A percentile compares a stretch with the other conserved stretches of the same genome.
Conservation (phyloP, 2,888 invertebrate genomes). For the Iselma pallidipennis region DNA sequence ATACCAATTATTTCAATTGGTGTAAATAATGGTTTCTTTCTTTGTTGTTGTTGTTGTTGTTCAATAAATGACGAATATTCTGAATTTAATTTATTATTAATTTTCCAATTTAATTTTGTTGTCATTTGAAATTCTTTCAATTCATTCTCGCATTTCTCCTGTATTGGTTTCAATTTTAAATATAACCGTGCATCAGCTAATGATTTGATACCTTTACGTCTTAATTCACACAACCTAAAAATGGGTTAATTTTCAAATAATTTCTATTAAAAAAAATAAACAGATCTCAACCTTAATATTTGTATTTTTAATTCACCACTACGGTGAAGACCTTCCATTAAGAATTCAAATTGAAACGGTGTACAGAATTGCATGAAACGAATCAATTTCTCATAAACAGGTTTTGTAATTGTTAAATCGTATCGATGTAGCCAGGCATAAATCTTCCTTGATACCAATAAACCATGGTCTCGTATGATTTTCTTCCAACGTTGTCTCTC, state of each 20-base stretch:
- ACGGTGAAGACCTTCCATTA: conserved; percentile 76
- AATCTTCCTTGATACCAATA: conserved; percentile 74
- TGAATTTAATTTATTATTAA: conserved; percentile 27
- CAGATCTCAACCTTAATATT: conserved; percentile 57
- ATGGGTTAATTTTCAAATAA: background rate
- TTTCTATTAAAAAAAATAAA: background rate
- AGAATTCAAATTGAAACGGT: conserved; percentile 69
- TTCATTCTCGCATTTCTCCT: conserved; percentile 62
- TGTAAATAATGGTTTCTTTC: conserved; percentile 54
- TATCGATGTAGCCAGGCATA: conserved; percentile 72
- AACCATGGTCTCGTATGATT: conserved; percentile 77
- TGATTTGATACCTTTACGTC: conserved; percentile 71
- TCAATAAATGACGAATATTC: conserved; percentile 22
- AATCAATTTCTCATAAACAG: conserved; percentile 63
- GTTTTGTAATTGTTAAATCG: conserved; percentile 65
- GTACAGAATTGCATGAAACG: conserved; percentile 77
- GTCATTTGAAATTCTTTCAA: conserved; percentile 51
- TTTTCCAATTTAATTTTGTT: conserved; percentile 47
- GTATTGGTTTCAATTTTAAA: conserved; percentile 65
- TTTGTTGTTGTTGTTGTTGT: background rate
- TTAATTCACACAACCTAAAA: conserved; percentile 65
- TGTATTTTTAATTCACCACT: conserved; percentile 70
- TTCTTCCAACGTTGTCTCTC: conserved; percentile 74
- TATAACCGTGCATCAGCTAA: conserved; percentile 68
- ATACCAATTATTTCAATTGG: conserved; percentile 72